Evolutionary conservation across 2,113 vertebrate species (phyloP).

Genomic region (Gadus chalcogrammus): DNA sequence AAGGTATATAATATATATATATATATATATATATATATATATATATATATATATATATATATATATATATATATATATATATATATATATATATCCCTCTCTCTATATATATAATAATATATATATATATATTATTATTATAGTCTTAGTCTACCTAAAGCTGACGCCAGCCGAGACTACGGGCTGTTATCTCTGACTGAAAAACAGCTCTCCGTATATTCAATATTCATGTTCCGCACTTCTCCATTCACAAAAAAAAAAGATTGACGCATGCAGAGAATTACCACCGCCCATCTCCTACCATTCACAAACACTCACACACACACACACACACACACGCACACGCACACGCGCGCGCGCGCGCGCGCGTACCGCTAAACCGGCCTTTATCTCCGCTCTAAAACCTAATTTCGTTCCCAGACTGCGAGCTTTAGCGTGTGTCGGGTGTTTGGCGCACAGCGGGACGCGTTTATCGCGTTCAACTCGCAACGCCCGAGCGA

Average conservation of each 20-base stretch:
- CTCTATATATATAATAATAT: no score
- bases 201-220: constrained; percentile 21
- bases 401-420: no score
- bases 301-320: constrained; percentile 44
- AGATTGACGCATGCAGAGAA: constrained; percentile 70
- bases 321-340: constrained; percentile 26
- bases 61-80: not conserved
- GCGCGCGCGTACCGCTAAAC: not conserved
- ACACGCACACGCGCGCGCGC: constrained; percentile 10
- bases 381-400: no score
- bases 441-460: not conserved
- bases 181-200: no score
- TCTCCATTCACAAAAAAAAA: constrained; percentile 71
- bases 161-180: no score
- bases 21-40: not conserved
- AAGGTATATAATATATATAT: not conserved
- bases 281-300: constrained; percentile 69
- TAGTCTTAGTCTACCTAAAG: no score
- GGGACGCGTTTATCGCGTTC: not conserved
- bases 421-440: not conserved
- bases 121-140: not conserved
- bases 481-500: constrained; percentile 28
- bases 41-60: not conserved
- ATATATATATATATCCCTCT: no score
- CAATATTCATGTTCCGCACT: constrained; percentile 26